Conservation (phyloP, 2,113 vertebrate species). For the Gallinago undulata region DNA sequence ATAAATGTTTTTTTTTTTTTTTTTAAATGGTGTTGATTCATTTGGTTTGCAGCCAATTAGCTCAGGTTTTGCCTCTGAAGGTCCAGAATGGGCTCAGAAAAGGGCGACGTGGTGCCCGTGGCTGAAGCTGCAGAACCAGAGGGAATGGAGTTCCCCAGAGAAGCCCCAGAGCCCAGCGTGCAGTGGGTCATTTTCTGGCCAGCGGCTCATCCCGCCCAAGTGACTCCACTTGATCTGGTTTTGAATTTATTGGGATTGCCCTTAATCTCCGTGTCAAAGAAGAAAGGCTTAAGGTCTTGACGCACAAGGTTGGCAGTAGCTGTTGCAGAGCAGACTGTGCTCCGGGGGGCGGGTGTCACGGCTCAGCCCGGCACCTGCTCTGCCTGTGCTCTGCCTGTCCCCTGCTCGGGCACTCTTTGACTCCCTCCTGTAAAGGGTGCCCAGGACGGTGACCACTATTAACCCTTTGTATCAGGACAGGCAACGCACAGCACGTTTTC, state of each 20-base stretch:
- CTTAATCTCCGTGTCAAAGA: not conserved
- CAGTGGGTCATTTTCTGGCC: not conserved
- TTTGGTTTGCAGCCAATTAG: not conserved
- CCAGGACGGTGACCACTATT: not conserved
- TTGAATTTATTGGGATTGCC: not conserved
- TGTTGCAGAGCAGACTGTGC: not conserved
- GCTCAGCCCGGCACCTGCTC: not conserved
- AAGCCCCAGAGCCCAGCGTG: not conserved
- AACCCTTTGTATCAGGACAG: not conserved
- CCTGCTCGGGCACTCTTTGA: fast-evolving
- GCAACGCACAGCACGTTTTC: not conserved
- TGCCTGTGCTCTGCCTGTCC: not conserved
- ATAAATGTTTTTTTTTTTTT: not conserved
- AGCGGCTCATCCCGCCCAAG: not conserved
- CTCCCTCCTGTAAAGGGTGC: fast-evolving
- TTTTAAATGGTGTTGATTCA: too few relatives aligned
- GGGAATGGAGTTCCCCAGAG: not conserved
- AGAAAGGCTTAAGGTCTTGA: not conserved
- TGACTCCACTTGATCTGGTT: not conserved
- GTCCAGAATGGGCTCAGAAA: not conserved
- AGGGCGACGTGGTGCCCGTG: not conserved
- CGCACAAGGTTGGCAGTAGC: not conserved
- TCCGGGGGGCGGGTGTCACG: fast-evolving
- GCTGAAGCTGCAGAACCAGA: not conserved
- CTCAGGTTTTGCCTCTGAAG: not conserved